phyloP scores from a whole-genome alignment of 2,797 vertebrate genomes.

The Halcyon smyrnensis region DNA sequence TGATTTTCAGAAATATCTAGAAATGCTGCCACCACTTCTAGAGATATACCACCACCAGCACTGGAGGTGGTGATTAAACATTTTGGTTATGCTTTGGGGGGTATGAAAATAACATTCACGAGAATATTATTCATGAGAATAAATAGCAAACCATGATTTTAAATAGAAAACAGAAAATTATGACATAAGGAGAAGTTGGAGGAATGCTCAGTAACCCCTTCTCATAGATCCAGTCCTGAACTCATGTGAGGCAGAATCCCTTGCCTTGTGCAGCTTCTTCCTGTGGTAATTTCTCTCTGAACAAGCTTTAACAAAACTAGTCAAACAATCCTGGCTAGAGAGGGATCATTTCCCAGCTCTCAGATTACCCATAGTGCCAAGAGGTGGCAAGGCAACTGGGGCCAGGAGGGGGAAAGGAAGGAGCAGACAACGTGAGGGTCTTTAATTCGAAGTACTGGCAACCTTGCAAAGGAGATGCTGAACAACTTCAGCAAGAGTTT shows the following conservation, averaged over 20 bases:
- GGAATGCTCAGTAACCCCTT: background rate
- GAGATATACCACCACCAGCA: background rate
- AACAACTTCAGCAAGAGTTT: background rate
- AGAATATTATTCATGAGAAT: background rate
- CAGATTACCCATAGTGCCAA: background rate
- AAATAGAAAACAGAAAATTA: background rate
- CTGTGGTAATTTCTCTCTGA: background rate
- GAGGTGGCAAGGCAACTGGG: background rate
- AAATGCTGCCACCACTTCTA: background rate
- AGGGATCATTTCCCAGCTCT: background rate
- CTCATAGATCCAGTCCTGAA: background rate
- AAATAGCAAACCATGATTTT: background rate
- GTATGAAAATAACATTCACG: background rate
- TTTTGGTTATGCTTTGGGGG: background rate
- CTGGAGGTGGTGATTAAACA: background rate
- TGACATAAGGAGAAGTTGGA: background rate
- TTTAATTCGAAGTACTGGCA: background rate
- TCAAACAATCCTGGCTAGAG: background rate
- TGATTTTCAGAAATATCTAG: background rate
- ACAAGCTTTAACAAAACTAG: background rate
- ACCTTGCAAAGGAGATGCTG: background rate
- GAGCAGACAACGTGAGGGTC: background rate
- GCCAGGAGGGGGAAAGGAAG: background rate
- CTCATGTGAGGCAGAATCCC: rapidly evolving
- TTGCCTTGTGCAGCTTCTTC: background rate